These are phyloP conservation scores for Channallabes apus DNA, from an alignment of 2,797 vertebrate species.

Conservation along the genomic window DNA sequence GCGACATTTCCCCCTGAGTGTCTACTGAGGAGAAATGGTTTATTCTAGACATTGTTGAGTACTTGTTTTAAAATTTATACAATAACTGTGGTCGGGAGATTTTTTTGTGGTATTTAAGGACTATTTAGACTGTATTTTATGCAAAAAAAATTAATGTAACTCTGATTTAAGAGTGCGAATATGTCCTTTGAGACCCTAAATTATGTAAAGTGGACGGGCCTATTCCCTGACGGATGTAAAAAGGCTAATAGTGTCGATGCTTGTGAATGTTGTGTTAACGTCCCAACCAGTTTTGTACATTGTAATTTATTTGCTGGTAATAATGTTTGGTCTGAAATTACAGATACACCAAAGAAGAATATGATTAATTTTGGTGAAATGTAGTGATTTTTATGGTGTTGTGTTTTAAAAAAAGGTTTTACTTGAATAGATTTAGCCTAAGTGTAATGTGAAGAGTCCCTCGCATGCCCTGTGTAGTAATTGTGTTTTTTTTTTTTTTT, in stretches of 20 bases:
- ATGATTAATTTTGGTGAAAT: constrained; percentile 91
- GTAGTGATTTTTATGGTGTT: constrained; percentile 82
- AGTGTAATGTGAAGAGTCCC: constrained; percentile 84
- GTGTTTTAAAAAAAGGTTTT: constrained; percentile 79
- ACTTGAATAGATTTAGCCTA: constrained; percentile 88
- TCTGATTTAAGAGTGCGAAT: constrained; percentile 84
- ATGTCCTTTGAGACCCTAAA: constrained; percentile 90
- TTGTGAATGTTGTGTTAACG: constrained; percentile 87
- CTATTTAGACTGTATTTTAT: constrained; percentile 85
- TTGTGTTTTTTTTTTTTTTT: constrained; percentile 68
- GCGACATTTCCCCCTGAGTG: not conserved
- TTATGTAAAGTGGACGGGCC: constrained; percentile 77
- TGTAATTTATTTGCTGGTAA: constrained; percentile 98
- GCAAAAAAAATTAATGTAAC: constrained; percentile 69
- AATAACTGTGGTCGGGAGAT: constrained; percentile 69
- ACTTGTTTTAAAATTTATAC: constrained; percentile 74
- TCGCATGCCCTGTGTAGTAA: constrained; percentile 90
- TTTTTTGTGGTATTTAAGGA: constrained; percentile 82
- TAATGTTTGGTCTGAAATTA: constrained; percentile 81
- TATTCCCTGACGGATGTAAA: constrained; percentile 79
- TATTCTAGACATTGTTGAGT: constrained; percentile 47
- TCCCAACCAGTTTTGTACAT: constrained; percentile 95
- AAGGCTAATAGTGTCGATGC: constrained; percentile 82
- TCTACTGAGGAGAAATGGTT: constrained; percentile 17
- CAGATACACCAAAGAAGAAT: constrained; percentile 98